These are phyloP conservation scores for Heliconius eleuchia DNA, from an alignment of 1,140 invertebrate species.

Conservation along the genomic window DNA sequence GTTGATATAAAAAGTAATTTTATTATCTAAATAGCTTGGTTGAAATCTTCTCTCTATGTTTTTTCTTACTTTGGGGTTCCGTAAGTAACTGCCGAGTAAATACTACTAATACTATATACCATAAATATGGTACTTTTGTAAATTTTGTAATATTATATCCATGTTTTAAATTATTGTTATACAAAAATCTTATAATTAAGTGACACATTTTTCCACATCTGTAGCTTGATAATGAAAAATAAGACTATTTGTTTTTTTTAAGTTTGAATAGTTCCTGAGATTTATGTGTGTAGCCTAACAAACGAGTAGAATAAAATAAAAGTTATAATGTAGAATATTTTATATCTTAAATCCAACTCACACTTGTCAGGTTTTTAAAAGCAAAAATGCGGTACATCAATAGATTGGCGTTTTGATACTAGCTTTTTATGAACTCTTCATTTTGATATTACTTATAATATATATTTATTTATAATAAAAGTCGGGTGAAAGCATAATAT, in stretches of 20 bases:
- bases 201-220: no score
- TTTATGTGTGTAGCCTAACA: no score
- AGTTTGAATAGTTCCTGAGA: no score
- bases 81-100: background rate
- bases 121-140: background rate
- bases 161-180: no score
- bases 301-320: background rate
- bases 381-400: conserved; percentile 32
- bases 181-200: no score
- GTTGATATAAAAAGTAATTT: conserved; percentile 39
- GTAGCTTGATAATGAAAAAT: no score
- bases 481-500: conserved; percentile 25
- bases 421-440: conserved; percentile 38
- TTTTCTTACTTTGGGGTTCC: conserved; percentile 36
- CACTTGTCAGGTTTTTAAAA: conserved; percentile 20
- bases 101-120: no score
- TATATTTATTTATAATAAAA: conserved; percentile 35
- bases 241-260: no score
- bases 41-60: conserved; percentile 36
- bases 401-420: conserved; percentile 38
- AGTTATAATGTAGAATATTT: background rate
- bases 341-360: background rate
- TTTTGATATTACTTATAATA: conserved; percentile 41
- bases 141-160: no score
- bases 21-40: conserved; percentile 40